Evolutionary conservation across 1,140 invertebrate genomes (phyloP).

Genomic region (Drosophila sucinea): DNA sequence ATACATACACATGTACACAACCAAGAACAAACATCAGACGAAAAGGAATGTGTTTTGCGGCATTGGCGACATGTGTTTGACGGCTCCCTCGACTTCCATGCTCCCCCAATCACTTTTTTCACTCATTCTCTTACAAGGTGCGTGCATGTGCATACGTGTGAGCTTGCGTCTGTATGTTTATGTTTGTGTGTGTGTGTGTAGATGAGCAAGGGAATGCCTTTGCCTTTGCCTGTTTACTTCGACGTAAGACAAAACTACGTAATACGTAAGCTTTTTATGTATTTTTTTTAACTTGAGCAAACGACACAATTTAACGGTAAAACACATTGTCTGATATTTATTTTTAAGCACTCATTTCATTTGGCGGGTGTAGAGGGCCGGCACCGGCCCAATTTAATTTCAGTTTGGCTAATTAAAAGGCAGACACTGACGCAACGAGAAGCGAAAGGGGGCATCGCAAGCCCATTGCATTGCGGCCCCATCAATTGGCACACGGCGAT

Average conservation of each 20-base stretch:
- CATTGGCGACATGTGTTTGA: slow-evolving; percentile 66
- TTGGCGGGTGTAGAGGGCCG: slow-evolving; percentile 9
- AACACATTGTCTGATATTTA: slow-evolving; percentile 19
- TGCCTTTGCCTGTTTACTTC: slow-evolving; percentile 11
- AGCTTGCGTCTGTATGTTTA: slow-evolving; percentile 17
- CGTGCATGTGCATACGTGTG: slow-evolving; percentile 7
- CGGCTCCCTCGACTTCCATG: slow-evolving; percentile 26
- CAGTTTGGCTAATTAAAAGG: slow-evolving; percentile 46
- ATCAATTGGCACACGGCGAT: slow-evolving; percentile 33
- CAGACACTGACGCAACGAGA: slow-evolving; percentile 9
- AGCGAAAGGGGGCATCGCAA: background rate
- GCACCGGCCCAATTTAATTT: slow-evolving; percentile 40
- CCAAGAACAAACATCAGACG: slow-evolving; percentile 45
- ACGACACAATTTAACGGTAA: slow-evolving; percentile 37
- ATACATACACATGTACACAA: slow-evolving; percentile 14
- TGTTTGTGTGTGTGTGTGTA: slow-evolving; percentile 8
- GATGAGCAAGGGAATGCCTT: slow-evolving; percentile 10
- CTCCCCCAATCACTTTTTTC: slow-evolving; percentile 1
- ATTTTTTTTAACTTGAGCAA: slow-evolving; percentile 12
- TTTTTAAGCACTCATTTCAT: slow-evolving; percentile 49
- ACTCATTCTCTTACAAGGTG: slow-evolving; percentile 9
- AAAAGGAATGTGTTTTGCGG: slow-evolving; percentile 55
- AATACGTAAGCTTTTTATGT: slow-evolving; percentile 5
- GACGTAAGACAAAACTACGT: slow-evolving; percentile 8
- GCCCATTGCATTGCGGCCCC: slow-evolving; percentile 5